phyloP scores from a whole-genome alignment of 2,113 vertebrate genomes.

The Equus quagga region DNA sequence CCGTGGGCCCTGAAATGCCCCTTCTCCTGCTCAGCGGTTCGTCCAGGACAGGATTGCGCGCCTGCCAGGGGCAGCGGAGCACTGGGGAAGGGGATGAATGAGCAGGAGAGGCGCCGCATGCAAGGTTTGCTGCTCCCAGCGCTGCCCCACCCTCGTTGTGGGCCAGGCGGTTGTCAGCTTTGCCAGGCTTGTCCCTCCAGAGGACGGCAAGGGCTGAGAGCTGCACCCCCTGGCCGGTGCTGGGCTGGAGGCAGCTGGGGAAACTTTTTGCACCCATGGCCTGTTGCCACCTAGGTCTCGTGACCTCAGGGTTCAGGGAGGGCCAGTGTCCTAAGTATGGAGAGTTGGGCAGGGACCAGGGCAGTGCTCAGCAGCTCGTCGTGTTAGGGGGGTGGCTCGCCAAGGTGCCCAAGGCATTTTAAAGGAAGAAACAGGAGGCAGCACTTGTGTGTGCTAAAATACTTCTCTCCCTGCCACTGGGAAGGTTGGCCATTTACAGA shows the following conservation, averaged over 20 bases:
- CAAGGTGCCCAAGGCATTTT: not conserved
- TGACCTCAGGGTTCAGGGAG: not conserved
- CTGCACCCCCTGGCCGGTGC: not conserved
- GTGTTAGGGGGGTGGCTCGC: no score
- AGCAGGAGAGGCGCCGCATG: not conserved
- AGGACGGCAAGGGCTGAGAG: not conserved
- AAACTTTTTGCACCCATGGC: not conserved
- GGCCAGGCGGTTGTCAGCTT: not conserved
- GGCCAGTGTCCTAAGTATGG: not conserved
- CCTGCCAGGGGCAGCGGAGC: not conserved
- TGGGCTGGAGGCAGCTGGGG: not conserved
- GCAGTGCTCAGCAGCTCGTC: not conserved
- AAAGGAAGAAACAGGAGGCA: not conserved
- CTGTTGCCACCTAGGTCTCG: not conserved
- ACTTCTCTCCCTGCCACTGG: not conserved
- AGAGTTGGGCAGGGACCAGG: not conserved
- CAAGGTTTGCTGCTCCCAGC: not conserved
- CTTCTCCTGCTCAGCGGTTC: not conserved
- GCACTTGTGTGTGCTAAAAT: rapidly evolving
- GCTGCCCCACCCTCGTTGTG: not conserved
- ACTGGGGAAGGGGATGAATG: not conserved
- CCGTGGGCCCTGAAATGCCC: rapidly evolving
- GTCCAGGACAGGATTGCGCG: no score
- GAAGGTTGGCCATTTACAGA: not conserved
- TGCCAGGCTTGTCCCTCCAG: not conserved